phyloP scores from a whole-genome alignment of 2,113 vertebrate species.

The Gnathonemus echidnorhynchus region DNA sequence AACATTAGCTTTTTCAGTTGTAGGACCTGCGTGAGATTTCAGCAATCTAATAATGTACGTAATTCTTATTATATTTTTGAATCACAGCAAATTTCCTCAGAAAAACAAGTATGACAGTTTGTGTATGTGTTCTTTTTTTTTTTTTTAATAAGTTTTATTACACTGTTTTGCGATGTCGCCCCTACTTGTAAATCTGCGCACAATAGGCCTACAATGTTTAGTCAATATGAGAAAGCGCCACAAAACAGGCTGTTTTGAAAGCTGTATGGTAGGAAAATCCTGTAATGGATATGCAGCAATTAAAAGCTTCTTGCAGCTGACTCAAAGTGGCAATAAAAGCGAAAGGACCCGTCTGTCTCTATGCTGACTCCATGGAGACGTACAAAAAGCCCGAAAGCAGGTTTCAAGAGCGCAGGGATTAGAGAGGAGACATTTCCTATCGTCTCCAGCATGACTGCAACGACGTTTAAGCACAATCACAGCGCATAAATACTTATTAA shows the following conservation, averaged over 20 bases:
- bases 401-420: constrained; percentile 25
- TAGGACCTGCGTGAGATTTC: neutral
- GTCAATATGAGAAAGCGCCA: neutral
- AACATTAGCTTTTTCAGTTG: neutral
- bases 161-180: neutral
- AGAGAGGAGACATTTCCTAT: constrained; percentile 10
- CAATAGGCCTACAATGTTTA: neutral
- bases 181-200: neutral
- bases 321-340: constrained; percentile 23
- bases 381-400: constrained; percentile 23
- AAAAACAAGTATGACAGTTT: neutral
- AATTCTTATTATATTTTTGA: neutral
- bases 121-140: neutral
- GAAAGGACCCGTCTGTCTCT: constrained; percentile 34
- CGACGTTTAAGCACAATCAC: neutral
- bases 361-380: constrained; percentile 55
- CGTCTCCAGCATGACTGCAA: neutral
- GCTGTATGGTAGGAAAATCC: neutral
- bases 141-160: neutral
- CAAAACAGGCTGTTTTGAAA: neutral
- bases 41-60: neutral
- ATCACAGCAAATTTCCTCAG: neutral
- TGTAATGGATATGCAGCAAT: constrained; percentile 18
- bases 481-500: neutral
- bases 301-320: neutral